Evolutionary conservation across 2,888 invertebrate species (phyloP), one percentile per base, ranked within the genome.

Genomic region (Parelbella ahira): DNA sequence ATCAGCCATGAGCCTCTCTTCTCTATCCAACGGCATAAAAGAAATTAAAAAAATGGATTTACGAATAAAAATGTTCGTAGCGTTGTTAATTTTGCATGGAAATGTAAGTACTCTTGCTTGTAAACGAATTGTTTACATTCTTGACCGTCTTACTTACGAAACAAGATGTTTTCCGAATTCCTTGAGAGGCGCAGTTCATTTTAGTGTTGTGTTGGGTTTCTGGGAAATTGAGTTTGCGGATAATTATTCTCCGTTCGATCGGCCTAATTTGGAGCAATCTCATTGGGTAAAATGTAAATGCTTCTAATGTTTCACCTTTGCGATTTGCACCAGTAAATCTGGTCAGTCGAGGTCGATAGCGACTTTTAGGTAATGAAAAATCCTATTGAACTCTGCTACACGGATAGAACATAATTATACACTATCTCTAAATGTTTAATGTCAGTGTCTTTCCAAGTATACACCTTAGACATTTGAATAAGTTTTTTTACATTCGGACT

Each of bases 191-290:
- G 8, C 13, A 28, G n/a, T 23, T 23, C 4, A 15, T 28, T 2
- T 28, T 4, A 13, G 9, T 11, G 5, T 29, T 29, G 6, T 8
- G 8, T 29, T 29, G 2, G 15, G 30, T 19, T 9, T 24, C n/a
- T n/a, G 10, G 19, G 4, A 36, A 36, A 36, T 19, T 25, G 19
- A 18, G 19, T 25, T 37, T 27, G 18, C 10, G 19, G 19, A 37
- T 37, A 27, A 38, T 38, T 30, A 15, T 15, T 38, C 23, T 38
- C 38, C 23, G 15, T 38, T 23, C 23, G 29, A 38, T 38, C 30
- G 30, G 30, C 29, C 30, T 44, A 27, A 37, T 44, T 38, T 13
- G 11, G 27, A 11, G 8, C 27, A 30, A 11, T 15, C 38, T 38
- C 18, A 30, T 30, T 30, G 23, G 23, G 21, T 29, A 29, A 38